phyloP scores from a whole-genome alignment of 2,888 invertebrate species.

The Ophonus ardosiacus region DNA sequence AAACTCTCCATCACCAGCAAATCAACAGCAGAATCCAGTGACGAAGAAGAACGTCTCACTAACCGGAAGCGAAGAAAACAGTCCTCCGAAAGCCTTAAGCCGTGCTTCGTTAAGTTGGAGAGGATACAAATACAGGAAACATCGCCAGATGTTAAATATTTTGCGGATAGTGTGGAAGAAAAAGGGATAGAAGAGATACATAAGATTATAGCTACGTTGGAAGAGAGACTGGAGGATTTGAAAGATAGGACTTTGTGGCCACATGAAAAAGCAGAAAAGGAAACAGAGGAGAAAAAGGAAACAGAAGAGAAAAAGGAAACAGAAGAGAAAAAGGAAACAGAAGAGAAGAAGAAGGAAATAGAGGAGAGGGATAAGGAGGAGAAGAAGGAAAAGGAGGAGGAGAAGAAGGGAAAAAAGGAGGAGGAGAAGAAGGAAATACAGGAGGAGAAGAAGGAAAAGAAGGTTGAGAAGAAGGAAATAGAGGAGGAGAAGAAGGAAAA shows the following conservation, averaged over 20 bases:
- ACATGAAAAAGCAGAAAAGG: not conserved
- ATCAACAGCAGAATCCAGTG: not conserved
- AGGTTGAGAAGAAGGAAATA: too few species aligned
- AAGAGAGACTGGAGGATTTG: not conserved
- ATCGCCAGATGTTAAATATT: not conserved
- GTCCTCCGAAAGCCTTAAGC: not conserved
- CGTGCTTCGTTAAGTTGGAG: slow-evolving; percentile 21
- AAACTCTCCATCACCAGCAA: not conserved
- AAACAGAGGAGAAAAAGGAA: too few species aligned
- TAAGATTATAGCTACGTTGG: not conserved
- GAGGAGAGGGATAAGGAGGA: too few species aligned
- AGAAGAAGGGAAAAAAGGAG: too few species aligned
- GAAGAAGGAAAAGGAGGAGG: too few species aligned
- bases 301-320: too few species aligned
- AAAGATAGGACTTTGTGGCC: not conserved
- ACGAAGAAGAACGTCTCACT: not conserved
- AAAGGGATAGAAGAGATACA: not conserved
- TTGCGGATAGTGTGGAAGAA: not conserved
- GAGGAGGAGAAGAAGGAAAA: too few species aligned
- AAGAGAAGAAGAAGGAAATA: too few species aligned
- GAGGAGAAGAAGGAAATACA: too few species aligned
- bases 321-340: too few species aligned
- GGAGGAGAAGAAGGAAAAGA: too few species aligned
- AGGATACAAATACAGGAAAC: not conserved
- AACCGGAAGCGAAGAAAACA: not conserved